phyloP scores from a whole-genome alignment of 2,888 invertebrate genomes.

The Heliconius cydno region DNA sequence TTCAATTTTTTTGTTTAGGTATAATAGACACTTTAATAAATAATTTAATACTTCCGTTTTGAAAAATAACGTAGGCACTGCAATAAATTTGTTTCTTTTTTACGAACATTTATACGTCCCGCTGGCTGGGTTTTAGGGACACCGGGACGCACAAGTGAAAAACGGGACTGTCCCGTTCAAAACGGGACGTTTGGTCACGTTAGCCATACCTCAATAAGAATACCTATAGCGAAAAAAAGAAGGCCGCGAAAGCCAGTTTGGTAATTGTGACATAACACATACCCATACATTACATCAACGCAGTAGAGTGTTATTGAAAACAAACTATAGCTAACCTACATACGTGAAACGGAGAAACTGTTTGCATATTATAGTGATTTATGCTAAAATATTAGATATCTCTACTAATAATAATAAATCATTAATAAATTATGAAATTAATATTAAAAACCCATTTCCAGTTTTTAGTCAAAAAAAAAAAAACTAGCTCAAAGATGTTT shows the following conservation, averaged over 20 bases:
- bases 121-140: too few species aligned
- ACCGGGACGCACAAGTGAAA: too few species aligned
- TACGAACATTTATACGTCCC: too few species aligned
- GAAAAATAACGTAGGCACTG: too few species aligned
- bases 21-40: too few species aligned
- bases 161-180: too few species aligned
- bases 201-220: constrained; percentile 25
- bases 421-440: not conserved
- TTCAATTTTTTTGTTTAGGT: too few species aligned
- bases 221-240: constrained; percentile 39
- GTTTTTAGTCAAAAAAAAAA: too few species aligned
- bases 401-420: not conserved
- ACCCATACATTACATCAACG: constrained; percentile 35
- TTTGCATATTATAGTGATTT: not conserved
- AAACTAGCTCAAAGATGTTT: too few species aligned
- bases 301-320: constrained; percentile 35
- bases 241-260: constrained; percentile 52
- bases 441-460: not conserved
- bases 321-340: constrained; percentile 35
- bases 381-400: not conserved
- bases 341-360: not conserved
- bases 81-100: too few species aligned
- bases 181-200: too few species aligned
- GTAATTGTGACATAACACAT: constrained; percentile 52
- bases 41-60: too few species aligned